Conservation (phyloP, 2,888 invertebrate species). For the Oscheius sp. region DNA sequence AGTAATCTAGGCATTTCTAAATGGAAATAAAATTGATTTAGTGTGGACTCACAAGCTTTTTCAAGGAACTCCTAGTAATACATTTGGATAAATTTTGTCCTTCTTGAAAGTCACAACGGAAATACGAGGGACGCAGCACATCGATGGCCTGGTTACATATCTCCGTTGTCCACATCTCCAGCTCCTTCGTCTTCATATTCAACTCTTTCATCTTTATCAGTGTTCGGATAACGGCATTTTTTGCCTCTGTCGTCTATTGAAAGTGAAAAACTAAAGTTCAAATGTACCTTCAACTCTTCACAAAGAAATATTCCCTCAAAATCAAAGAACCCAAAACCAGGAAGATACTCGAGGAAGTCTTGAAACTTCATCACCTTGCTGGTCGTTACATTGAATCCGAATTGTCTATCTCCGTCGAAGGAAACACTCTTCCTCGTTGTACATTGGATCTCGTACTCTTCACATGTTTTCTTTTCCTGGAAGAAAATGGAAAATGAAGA, state of each 20-base stretch:
- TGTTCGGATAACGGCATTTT: not conserved
- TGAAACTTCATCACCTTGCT: not conserved
- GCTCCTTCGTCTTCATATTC: not conserved
- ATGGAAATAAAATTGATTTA: not conserved
- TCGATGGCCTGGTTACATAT: conserved; percentile 3
- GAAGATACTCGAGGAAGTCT: not conserved
- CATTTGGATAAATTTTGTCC: not conserved
- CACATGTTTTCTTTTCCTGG: not conserved
- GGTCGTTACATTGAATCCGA: not conserved
- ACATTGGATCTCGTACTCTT: not conserved
- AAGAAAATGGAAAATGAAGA: not conserved
- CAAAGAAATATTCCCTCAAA: not conserved
- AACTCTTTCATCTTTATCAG: not conserved
- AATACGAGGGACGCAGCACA: not conserved
- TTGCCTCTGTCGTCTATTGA: not conserved
- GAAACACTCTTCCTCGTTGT: not conserved
- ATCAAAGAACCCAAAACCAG: conserved; percentile 3
- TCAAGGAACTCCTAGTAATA: not conserved
- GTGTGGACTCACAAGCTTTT: not conserved
- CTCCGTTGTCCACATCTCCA: conserved; percentile 8
- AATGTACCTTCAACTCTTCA: not conserved
- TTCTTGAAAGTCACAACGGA: not conserved
- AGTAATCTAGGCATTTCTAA: conserved; percentile 9
- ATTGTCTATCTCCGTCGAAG: not conserved
- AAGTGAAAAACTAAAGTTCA: not conserved